phyloP scores from a whole-genome alignment of 2,888 invertebrate species.

The Drosophila siamana region DNA sequence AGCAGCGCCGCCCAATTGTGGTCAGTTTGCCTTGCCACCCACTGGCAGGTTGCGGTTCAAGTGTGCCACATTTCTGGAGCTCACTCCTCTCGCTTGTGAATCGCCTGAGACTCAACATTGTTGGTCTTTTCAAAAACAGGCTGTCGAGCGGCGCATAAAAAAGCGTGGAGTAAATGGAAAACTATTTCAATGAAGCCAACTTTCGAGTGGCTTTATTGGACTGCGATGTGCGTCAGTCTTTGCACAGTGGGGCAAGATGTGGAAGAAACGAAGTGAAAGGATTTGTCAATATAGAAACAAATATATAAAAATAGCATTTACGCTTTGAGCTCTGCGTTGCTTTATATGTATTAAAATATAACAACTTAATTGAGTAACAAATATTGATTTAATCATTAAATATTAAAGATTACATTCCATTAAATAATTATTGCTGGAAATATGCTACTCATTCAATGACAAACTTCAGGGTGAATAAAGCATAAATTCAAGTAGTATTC shows the following conservation, averaged over 20 bases:
- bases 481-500: no score
- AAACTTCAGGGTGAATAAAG: no score
- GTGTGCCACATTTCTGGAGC: constrained; percentile 33
- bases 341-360: no score
- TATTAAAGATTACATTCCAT: no score
- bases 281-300: no score
- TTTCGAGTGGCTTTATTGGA: constrained; percentile 59
- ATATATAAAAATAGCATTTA: no score
- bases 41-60: constrained; percentile 2
- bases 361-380: no score
- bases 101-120: constrained; percentile 8
- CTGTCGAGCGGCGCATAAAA: constrained; percentile 32
- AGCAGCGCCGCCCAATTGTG: constrained; percentile 31
- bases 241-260: constrained; percentile 36
- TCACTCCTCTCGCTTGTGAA: constrained; percentile 2
- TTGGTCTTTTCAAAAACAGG: constrained; percentile 56
- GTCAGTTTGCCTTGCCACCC: constrained; percentile 28
- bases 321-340: no score
- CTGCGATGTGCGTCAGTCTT: constrained; percentile 16
- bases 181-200: constrained; percentile 75
- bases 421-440: no score
- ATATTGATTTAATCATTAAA: no score
- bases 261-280: neutral
- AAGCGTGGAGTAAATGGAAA: constrained; percentile 63
- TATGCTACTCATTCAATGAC: no score